These are phyloP conservation scores for Bombus impatiens DNA, from an alignment of 1,140 invertebrate genomes.

Conservation along the genomic window DNA sequence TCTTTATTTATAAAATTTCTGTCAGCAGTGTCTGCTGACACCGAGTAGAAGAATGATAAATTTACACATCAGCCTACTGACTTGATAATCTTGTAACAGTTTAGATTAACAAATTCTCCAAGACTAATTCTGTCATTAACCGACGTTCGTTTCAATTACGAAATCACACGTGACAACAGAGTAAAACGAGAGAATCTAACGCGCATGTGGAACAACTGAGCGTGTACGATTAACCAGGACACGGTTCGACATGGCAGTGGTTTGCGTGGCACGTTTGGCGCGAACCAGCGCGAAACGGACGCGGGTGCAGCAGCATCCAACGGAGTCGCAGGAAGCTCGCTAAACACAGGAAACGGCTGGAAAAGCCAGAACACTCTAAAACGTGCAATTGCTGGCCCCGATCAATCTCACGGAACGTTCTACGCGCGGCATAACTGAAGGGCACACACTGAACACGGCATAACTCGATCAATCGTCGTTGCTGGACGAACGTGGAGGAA, in stretches of 20 bases:
- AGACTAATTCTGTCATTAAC: not conserved
- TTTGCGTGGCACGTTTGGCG: not conserved
- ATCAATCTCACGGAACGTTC: slow-evolving; percentile 37
- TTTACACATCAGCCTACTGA: not conserved
- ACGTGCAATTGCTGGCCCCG: slow-evolving; percentile 9
- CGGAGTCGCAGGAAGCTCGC: not conserved
- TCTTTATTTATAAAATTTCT: too few species aligned
- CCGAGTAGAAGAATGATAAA: not conserved
- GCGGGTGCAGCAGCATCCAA: not conserved
- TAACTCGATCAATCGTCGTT: slow-evolving; percentile 36
- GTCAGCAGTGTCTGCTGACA: not conserved
- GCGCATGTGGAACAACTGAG: not conserved
- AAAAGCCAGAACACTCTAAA: slow-evolving; percentile 24
- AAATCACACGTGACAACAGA: too few species aligned
- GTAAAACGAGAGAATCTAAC: not conserved
- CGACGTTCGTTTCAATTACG: slow-evolving; percentile 4
- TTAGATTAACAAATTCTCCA: not conserved
- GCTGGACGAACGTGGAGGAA: not conserved
- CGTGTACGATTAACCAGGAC: slow-evolving; percentile 23
- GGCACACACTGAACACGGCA: slow-evolving; percentile 5
- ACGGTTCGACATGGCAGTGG: not conserved
- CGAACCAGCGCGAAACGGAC: not conserved
- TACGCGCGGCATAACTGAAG: slow-evolving; percentile 26
- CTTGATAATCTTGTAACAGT: not conserved
- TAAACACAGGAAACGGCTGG: slow-evolving; percentile 27